Evolutionary conservation across 2,113 vertebrate species (phyloP).

Genomic region (Orientallactaga bullata): DNA sequence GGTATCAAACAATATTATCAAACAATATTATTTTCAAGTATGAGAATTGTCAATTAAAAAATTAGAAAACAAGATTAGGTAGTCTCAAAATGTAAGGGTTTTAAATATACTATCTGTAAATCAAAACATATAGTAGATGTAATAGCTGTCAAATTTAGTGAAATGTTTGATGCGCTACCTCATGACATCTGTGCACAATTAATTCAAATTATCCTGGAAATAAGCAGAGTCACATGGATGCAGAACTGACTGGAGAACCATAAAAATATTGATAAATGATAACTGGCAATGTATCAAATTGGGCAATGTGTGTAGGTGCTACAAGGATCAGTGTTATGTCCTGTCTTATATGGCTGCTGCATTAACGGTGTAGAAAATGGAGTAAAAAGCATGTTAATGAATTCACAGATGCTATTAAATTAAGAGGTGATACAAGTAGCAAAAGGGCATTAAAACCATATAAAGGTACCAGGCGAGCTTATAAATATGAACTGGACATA

Average conservation of each 20-base stretch:
- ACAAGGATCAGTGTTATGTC: conserved; percentile 39
- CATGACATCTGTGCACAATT: conserved; percentile 58
- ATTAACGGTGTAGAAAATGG: conserved; percentile 68
- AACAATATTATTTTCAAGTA: not conserved
- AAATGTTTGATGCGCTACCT: conserved; percentile 45
- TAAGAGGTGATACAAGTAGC: conserved; percentile 37
- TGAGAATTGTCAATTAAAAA: not conserved
- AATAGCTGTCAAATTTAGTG: conserved; percentile 60
- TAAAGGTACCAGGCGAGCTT: not conserved
- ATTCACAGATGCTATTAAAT: conserved; percentile 66
- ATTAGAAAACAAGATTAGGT: conserved; percentile 44
- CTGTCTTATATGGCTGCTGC: conserved; percentile 29
- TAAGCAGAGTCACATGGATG: conserved; percentile 64
- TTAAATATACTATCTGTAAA: conserved; percentile 33
- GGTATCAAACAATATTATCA: no score
- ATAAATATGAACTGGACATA: conserved; percentile 14
- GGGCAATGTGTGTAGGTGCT: conserved; percentile 31
- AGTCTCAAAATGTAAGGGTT: conserved; percentile 51
- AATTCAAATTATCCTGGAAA: conserved; percentile 66
- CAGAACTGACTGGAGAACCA: conserved; percentile 68
- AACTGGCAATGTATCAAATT: conserved; percentile 68
- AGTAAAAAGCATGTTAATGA: conserved; percentile 72
- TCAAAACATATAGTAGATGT: conserved; percentile 4
- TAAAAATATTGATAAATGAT: conserved; percentile 73
- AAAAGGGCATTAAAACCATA: not conserved